Conservation (phyloP, 2,888 invertebrate species). For the Malacosoma neustria region DNA sequence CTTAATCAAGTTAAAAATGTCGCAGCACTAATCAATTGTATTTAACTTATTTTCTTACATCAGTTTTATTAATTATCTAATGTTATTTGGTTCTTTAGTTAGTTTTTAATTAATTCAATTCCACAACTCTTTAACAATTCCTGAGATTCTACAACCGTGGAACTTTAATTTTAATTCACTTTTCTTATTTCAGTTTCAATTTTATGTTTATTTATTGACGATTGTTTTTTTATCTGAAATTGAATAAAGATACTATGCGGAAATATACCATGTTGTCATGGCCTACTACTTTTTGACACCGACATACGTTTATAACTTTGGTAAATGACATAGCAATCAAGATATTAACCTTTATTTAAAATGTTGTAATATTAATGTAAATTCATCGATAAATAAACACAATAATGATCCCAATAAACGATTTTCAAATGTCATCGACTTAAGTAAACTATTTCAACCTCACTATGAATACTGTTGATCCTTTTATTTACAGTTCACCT, state of each 20-base stretch:
- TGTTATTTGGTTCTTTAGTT: slow-evolving; percentile 50
- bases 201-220: not conserved
- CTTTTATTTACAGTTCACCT: slow-evolving; percentile 52
- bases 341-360: no score
- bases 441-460: slow-evolving; percentile 19
- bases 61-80: not conserved
- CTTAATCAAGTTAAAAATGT: not conserved
- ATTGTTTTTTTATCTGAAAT: not conserved
- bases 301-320: no score
- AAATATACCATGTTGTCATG: no score
- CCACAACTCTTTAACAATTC: slow-evolving; percentile 55
- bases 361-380: no score
- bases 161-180: not conserved
- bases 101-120: slow-evolving; percentile 54
- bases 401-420: not conserved
- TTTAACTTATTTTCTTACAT: not conserved
- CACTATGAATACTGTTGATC: slow-evolving; percentile 42
- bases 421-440: not conserved
- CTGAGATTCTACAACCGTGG: slow-evolving; percentile 22
- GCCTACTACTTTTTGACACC: no score
- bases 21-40: not conserved
- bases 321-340: no score
- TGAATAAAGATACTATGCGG: not conserved
- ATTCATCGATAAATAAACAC: not conserved
- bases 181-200: not conserved